Percentiles rank a stretch among this genome's conserved stretches.
phyloP scores from a whole-genome alignment of 2,113 vertebrate genomes.

The Lepisosteus oculatus region DNA sequence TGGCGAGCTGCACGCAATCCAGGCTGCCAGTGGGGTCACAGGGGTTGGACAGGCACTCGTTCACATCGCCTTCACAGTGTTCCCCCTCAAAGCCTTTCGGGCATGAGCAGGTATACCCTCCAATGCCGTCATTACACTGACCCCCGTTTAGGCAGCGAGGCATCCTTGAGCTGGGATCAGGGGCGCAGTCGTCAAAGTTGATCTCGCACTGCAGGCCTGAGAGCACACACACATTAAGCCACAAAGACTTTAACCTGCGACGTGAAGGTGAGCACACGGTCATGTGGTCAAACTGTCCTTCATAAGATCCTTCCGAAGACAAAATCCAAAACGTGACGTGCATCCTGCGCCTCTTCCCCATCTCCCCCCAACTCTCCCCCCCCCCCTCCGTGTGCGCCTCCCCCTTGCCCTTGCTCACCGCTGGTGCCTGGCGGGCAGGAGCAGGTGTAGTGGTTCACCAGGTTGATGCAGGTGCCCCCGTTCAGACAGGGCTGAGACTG shows the following conservation, averaged over 20 bases:
- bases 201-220: constrained; percentile 80
- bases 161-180: constrained; percentile 45
- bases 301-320: background rate
- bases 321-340: too few species aligned
- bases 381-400: background rate
- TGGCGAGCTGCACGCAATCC: constrained; percentile 83
- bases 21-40: constrained; percentile 78
- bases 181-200: constrained; percentile 78
- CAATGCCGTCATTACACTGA: constrained; percentile 80
- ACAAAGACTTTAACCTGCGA: background rate
- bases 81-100: constrained; percentile 82
- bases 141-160: constrained; percentile 83
- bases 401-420: constrained; percentile 55
- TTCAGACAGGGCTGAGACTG: constrained; percentile 81
- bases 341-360: background rate
- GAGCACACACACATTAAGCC: background rate
- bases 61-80: constrained; percentile 88
- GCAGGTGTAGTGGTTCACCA: constrained; percentile 84
- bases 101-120: constrained; percentile 81
- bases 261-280: background rate
- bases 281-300: background rate
- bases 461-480: constrained; percentile 85
- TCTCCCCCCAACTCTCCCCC: background rate
- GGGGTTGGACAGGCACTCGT: constrained; percentile 84
- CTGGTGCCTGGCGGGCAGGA: constrained; percentile 85